phyloP scores from a whole-genome alignment of 1,140 invertebrate genomes.

The Drosophila bocki region DNA sequence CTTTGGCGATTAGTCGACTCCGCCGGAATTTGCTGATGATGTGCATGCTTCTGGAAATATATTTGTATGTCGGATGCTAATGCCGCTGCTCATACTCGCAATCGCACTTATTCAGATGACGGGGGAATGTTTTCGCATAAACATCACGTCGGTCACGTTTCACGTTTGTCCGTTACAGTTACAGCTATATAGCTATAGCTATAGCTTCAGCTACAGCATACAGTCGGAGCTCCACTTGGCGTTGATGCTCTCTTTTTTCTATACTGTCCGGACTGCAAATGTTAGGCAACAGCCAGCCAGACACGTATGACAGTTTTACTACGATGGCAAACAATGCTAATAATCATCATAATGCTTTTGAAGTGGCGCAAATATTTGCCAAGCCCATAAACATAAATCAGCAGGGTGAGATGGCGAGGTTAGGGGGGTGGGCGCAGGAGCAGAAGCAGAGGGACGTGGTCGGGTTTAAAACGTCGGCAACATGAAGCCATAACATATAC shows the following conservation, averaged over 20 bases:
- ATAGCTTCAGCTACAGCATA: constrained; percentile 35
- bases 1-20: constrained; percentile 67
- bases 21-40: constrained; percentile 48
- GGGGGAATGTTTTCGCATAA: constrained; percentile 64
- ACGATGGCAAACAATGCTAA: constrained; percentile 72
- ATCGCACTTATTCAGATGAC: constrained; percentile 43
- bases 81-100: constrained; percentile 29
- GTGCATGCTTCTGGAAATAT: constrained; percentile 14
- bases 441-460: background rate
- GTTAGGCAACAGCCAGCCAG: constrained; percentile 56
- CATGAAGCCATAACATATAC: constrained; percentile 46
- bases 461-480: constrained; percentile 32
- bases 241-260: constrained; percentile 36
- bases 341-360: constrained; percentile 71
- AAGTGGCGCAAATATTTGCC: constrained; percentile 76
- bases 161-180: constrained; percentile 66
- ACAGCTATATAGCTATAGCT: constrained; percentile 35
- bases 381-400: constrained; percentile 78
- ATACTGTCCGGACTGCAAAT: constrained; percentile 54
- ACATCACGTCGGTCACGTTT: constrained; percentile 79
- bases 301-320: constrained; percentile 79
- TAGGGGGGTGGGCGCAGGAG: background rate
- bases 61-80: constrained; percentile 19
- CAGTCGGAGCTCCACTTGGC: constrained; percentile 39
- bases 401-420: constrained; percentile 11